These are phyloP conservation scores for Ctenopoma kingsleyae DNA, from an alignment of 2,797 vertebrate genomes.

Conservation along the genomic window DNA sequence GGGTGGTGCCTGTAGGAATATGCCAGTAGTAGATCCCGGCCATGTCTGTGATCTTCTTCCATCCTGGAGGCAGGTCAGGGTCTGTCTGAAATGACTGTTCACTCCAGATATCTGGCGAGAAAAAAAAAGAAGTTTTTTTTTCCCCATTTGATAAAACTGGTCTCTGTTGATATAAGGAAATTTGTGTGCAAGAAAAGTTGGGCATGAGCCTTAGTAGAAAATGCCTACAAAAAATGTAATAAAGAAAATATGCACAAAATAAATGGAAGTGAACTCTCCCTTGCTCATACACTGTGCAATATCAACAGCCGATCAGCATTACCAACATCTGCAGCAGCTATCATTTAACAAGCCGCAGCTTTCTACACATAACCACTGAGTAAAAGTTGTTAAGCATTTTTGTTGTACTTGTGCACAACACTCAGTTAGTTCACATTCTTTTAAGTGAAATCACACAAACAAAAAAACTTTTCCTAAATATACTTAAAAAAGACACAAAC, in stretches of 20 bases:
- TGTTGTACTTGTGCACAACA: constrained; percentile 13
- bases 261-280: constrained; percentile 1
- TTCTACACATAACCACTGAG: constrained; percentile 23
- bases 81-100: constrained; percentile 96
- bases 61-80: constrained; percentile 95
- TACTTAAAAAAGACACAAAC: neutral
- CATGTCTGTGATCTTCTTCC: constrained; percentile 96
- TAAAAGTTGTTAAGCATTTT: constrained; percentile 5
- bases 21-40: constrained; percentile 98
- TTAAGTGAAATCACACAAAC: constrained; percentile 2
- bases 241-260: too few species aligned
- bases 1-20: constrained; percentile 97
- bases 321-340: constrained; percentile 56
- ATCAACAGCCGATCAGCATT: constrained; percentile 51
- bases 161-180: too few species aligned
- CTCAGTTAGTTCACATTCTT: neutral
- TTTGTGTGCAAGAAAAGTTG: too few species aligned
- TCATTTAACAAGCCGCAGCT: constrained; percentile 11
- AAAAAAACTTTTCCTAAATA: neutral
- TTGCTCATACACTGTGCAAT: neutral
- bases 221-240: too few species aligned
- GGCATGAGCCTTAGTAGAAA: too few species aligned
- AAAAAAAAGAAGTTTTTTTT: constrained; percentile 15
- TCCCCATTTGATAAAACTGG: too few species aligned
- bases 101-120: constrained; percentile 92